Percentiles rank a stretch among this genome's conserved stretches.
These are phyloP conservation scores for Pomatostomus ruficeps DNA, from an alignment of 2,113 vertebrate genomes.

Conservation along the genomic window DNA sequence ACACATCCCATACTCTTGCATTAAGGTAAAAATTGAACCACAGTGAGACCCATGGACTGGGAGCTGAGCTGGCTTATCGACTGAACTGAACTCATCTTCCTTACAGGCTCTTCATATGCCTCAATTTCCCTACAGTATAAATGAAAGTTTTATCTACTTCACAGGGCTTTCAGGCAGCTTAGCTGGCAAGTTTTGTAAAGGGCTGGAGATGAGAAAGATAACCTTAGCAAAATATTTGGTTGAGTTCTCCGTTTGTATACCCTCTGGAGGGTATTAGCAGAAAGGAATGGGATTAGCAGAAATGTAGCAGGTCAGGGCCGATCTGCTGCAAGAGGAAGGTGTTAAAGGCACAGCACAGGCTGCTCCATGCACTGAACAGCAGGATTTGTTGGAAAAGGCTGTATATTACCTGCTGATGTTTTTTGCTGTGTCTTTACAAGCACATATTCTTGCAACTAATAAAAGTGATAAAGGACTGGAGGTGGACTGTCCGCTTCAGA, in stretches of 20 bases:
- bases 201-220: background rate
- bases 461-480: background rate
- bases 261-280: too few relatives aligned
- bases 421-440: background rate
- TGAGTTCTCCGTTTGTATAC: background rate
- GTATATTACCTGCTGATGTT: background rate
- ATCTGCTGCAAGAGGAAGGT: background rate
- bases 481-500: background rate
- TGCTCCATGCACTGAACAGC: background rate
- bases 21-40: background rate
- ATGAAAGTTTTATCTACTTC: background rate
- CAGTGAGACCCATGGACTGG: background rate
- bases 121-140: background rate
- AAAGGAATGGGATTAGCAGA: background rate
- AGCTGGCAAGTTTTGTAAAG: background rate
- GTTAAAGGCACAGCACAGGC: background rate
- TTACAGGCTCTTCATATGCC: background rate
- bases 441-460: background rate
- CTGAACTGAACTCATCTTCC: background rate
- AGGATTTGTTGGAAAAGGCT: background rate
- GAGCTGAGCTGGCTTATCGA: background rate
- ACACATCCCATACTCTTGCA: accelerated
- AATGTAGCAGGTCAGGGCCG: background rate
- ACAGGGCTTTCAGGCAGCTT: background rate
- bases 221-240: background rate